Base-by-base conservation (phyloP, 2,888 invertebrate genomes). In the Yponomeuta plumbellus region DNA sequence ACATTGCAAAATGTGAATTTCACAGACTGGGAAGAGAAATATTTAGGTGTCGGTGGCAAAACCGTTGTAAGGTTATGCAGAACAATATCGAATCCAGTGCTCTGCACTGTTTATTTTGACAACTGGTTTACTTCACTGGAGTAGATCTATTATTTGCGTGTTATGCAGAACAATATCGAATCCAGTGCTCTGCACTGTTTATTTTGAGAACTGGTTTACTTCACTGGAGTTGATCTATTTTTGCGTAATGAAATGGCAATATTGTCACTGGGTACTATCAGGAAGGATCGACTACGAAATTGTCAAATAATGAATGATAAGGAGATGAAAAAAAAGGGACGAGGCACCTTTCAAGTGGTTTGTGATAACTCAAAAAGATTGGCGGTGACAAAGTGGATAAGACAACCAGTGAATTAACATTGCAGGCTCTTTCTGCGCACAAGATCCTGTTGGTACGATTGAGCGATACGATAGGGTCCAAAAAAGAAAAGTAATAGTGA, bases 1-100 rank as follows among this genome's bases (percentile, higher is more conserved):
- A 78, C 75, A 11, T 79, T 79, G 69, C 65, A 70, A 39, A 64
- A 66, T 44, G 11, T 34, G 23, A 61, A 68, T 11, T 71, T 76
- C 61, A 69, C 72, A 61, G 70, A 71, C 22, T 63, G 68, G n/a
- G 70, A 73, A 69, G 70, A 71, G 67, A 71, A 67, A 11, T 66
- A 65, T 63, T 66, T 76, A 64, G 73, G 73, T 20, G 68, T 75
- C 20, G 75, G 75, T 17, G 70, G 69, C 20, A 73, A 74, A 70
- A 71, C 74, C 52, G 75, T 76, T 11, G 34, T 73, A 4, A 67
- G 67, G 56, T 68, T 74, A 44, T 70, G 68, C 23, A 71, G 71
- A 67, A 71, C 72, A 17, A 74, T 77, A 52, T 61, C 67, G 59
- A 59, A 70, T 39, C 57, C 64, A n/a, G 62, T 66, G 23, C 65